Base-by-base conservation (phyloP, 2,888 invertebrate genomes). In the Steinernema carpocapsae region DNA sequence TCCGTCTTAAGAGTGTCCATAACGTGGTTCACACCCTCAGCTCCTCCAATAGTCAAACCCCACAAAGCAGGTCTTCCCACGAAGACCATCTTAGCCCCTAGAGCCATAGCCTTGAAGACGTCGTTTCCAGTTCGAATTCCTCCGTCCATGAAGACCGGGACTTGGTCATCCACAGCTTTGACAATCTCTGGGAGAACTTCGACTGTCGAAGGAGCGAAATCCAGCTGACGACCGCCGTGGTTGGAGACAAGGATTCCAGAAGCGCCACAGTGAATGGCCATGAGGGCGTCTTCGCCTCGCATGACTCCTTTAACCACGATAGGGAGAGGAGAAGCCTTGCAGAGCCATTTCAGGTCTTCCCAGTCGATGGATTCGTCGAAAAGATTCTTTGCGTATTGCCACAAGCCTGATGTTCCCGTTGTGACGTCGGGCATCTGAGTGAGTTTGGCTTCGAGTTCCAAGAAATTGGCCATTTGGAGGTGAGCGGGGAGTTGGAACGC, bases 221-320 rank as follows among this genome's bases (percentile, higher is more conserved):
- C 94, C 45, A 94, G 89, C 89, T 96, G 96, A 6, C 85, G 74
- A 0, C 93, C 96, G 0, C 96, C 96, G 88, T 96, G 96, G 88
- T 96, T 96, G 0, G 95, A 96, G 2, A 97, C 95, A 76, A 94
- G 90, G 74, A 96, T 92, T 0, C 91, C 96, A 1, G 91, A 89
- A 59, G 92, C 93, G 3, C 94, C 94, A 72, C 91, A 90, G 80
- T 93, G 90, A 1, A 89, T 90, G 0, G 93, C 95, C 82, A 92
- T 89, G 19, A 91, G 83, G 0, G 96, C 95, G 89, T 96, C 96
- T 86, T 94, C 94, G 0, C 91, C 92, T 0, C 83, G 72, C 79
- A 86, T 79, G 1, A 86, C 78, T 1, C 86, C 86, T 72, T 86
- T 86, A 14, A 85, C 83, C 24, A 87, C 78, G 3, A 86, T 76